A percentile compares a stretch with the other conserved stretches of the same genome.
Evolutionary conservation across 2,797 vertebrate species (phyloP).

Genomic region (Myiotriccus ornatus): DNA sequence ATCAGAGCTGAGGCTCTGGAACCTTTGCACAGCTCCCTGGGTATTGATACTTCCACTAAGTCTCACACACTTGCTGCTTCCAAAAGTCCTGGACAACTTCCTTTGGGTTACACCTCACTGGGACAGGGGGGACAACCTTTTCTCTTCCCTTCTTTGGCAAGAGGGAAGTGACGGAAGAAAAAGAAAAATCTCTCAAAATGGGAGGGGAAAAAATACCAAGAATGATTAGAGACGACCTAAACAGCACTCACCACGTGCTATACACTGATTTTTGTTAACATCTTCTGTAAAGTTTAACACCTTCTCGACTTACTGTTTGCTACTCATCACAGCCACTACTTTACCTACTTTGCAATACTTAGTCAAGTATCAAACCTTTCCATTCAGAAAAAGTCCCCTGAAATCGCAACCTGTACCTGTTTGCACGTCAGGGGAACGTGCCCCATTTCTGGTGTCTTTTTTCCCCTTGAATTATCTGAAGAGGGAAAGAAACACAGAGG

Average conservation of each 20-base stretch:
- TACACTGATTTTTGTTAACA: background rate
- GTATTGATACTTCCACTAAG: background rate
- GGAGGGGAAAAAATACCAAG: fast-evolving
- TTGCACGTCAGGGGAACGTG: background rate
- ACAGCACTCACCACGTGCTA: background rate
- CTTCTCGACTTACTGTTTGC: background rate
- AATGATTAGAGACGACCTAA: background rate
- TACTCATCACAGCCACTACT: background rate
- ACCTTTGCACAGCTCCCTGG: background rate
- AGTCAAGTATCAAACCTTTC: background rate
- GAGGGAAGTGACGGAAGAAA: background rate
- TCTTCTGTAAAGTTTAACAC: background rate
- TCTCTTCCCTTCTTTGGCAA: background rate
- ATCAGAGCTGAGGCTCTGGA: background rate
- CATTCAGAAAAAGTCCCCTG: background rate
- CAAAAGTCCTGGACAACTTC: background rate
- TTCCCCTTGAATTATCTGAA: background rate
- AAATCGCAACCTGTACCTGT: background rate
- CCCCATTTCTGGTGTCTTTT: background rate
- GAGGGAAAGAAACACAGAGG: background rate
- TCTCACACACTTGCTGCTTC: background rate
- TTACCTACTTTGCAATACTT: background rate
- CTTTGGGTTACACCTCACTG: background rate
- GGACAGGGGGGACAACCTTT: background rate
- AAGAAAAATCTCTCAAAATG: background rate